A percentile compares a stretch with the other conserved stretches of the same genome.
Conservation (phyloP, 2,113 vertebrate genomes). For the Charadrius vociferus region DNA sequence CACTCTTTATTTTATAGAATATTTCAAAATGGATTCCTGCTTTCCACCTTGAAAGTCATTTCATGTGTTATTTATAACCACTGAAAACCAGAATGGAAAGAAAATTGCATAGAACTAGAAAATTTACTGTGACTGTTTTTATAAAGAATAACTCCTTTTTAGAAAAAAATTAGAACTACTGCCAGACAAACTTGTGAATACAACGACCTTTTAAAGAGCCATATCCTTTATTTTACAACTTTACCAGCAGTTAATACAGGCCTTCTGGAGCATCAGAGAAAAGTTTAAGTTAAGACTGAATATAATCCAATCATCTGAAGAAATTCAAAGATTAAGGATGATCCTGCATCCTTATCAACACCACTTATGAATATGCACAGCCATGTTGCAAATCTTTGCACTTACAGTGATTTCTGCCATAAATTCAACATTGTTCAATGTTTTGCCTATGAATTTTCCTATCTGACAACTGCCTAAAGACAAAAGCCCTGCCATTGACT, state of each 20-base stretch:
- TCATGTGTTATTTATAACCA: constrained; percentile 87
- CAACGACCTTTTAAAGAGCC: constrained; percentile 43
- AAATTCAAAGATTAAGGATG: not conserved
- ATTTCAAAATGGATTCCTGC: constrained; percentile 86
- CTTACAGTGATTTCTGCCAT: not conserved
- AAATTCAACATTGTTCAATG: not conserved
- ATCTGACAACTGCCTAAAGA: not conserved
- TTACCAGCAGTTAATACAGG: not conserved
- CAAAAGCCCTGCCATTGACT: not conserved
- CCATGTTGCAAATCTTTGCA: not conserved
- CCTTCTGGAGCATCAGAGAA: not conserved
- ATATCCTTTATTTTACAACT: constrained; percentile 10
- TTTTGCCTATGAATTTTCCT: not conserved
- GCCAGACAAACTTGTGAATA: constrained; percentile 51
- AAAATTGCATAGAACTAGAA: constrained; percentile 78
- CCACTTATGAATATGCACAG: not conserved
- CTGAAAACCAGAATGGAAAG: constrained; percentile 75
- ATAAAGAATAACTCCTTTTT: constrained; percentile 73
- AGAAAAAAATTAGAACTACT: constrained; percentile 61
- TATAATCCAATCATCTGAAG: not conserved
- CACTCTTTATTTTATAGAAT: constrained; percentile 86
- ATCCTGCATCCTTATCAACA: not conserved
- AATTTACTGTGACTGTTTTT: constrained; percentile 78
- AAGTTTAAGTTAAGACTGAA: not conserved
- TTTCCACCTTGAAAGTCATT: constrained; percentile 89